A percentile compares a stretch with the other conserved stretches of the same genome.
Conservation (phyloP, 2,888 invertebrate species). For the Atethmia centrago region DNA sequence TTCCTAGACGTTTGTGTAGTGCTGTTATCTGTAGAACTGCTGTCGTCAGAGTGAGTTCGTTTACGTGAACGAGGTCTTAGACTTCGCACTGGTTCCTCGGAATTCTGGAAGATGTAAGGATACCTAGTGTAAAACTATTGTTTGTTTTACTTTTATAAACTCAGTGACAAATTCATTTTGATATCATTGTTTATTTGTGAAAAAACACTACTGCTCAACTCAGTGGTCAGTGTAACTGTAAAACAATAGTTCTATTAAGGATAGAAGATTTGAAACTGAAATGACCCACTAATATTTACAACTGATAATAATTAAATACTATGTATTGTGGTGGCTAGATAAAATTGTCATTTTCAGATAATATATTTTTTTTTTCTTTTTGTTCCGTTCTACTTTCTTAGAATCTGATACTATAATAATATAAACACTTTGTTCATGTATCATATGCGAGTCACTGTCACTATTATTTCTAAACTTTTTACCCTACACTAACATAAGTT, state of each 20-base stretch:
- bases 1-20: constrained; percentile 69
- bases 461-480: no score
- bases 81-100: constrained; percentile 90
- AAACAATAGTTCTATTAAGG: constrained; percentile 11
- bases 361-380: no score
- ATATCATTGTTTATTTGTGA: background rate
- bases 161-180: background rate
- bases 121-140: background rate
- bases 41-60: constrained; percentile 91
- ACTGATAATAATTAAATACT: constrained; percentile 10
- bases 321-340: background rate
- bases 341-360: background rate
- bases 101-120: constrained; percentile 70
- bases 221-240: background rate
- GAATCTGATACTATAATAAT: no score
- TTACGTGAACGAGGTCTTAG: constrained; percentile 91
- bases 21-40: constrained; percentile 88
- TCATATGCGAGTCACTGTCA: no score
- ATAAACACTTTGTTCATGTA: no score
- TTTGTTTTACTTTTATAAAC: background rate
- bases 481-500: no score
- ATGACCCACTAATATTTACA: constrained; percentile 30
- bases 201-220: background rate
- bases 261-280: constrained; percentile 3
- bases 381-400: no score